Evolutionary conservation across 2,113 vertebrate species (phyloP), one percentile per base, ranked within the genome.

Genomic region (Poeciliopsis occidentalis): DNA sequence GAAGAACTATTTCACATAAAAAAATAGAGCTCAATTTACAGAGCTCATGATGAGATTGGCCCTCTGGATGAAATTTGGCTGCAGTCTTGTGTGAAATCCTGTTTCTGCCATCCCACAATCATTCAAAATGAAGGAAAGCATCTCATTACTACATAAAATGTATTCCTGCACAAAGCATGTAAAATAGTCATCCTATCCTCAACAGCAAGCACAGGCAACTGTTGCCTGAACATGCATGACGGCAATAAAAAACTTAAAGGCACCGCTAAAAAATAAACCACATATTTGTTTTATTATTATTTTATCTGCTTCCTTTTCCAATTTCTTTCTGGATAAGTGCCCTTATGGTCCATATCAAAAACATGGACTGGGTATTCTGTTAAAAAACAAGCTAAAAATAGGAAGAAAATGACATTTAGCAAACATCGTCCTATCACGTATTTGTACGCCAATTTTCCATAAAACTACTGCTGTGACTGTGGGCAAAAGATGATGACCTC

Each of bases 341-440:
- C 47, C 47, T 8, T 54, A 24, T 54, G 8, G 17, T 24, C 17
- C 44, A 47, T n/a, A n/a, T 57, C 51, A 57, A 57, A 57, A 57
- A 24, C 22, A 7, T 3, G 51, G 4, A 10, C 0, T 57, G 51
- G 24, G 17, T 24, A n/a, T 57, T 22, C 22, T 57, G 51, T 57
- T n/a, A 24, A 10, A n/a, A n/a, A 24, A 6, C 83, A 76, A 65
- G 71, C 76, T 68, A 85, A 87, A 78, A 84, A 70, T 69, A 41
- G 66, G 60, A 65, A 73, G 75, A 86, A 89, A 87, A 75, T 90
- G 77, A 75, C 85, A 92, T 92, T 85, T 87, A 87, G 82, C 76
- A 90, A 86, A 90, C 81, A 77, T 41, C 71, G 70, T 80, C 60
- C 75, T 62, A 74, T 87, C 84, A 76, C 70, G 65, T 82, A 54